Evolutionary conservation across 2,113 vertebrate genomes (phyloP).

Genomic region (Chamaea fasciata): DNA sequence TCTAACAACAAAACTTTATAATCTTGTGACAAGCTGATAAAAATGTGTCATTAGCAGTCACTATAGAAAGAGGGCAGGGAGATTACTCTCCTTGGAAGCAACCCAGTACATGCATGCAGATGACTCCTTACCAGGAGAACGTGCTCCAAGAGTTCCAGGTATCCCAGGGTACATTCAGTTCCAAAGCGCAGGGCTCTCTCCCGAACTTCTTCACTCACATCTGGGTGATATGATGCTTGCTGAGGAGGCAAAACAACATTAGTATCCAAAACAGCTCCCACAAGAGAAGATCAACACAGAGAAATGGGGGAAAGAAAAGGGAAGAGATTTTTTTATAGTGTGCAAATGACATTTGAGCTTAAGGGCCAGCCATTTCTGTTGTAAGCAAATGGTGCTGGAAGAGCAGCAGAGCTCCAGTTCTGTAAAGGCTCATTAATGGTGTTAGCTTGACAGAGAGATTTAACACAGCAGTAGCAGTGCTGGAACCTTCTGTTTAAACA

Average conservation of each 20-base stretch:
- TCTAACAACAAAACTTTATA: background rate
- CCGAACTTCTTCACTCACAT: slow-evolving; percentile 84
- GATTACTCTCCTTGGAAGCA: background rate
- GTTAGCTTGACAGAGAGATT: background rate
- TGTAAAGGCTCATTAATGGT: background rate
- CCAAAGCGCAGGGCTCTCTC: slow-evolving; percentile 84
- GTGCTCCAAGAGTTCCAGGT: slow-evolving; percentile 91
- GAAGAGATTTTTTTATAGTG: background rate
- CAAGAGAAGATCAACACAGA: background rate
- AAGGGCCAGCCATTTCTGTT: background rate
- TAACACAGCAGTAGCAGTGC: background rate
- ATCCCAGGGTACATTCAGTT: slow-evolving; percentile 88
- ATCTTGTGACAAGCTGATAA: background rate
- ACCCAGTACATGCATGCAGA: background rate
- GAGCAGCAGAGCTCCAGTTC: background rate
- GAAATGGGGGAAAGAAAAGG: background rate
- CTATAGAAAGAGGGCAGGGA: background rate
- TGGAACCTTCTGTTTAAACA: background rate
- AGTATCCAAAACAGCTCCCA: background rate
- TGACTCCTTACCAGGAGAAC: slow-evolving; percentile 83
- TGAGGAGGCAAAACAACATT: slow-evolving; percentile 47
- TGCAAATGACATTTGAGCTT: background rate
- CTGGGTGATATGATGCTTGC: slow-evolving; percentile 91
- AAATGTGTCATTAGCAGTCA: background rate
- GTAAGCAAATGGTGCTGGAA: background rate